Evolutionary conservation across 2,797 vertebrate genomes (phyloP).

Genomic region (Botia kubotai): DNA sequence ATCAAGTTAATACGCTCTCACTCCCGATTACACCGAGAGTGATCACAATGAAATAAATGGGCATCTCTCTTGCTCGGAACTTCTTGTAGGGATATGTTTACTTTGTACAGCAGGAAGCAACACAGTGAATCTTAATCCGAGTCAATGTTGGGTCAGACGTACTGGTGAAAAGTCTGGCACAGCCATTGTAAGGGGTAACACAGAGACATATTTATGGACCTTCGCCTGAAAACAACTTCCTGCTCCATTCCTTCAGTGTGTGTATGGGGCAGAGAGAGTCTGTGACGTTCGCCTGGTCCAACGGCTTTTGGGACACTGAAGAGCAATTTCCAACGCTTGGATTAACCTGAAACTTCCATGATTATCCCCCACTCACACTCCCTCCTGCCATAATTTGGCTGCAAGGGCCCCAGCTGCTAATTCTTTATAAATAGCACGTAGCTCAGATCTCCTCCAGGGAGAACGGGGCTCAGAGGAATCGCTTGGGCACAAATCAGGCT

Average conservation of each 20-base stretch:
- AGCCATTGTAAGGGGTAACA: slow-evolving; percentile 59
- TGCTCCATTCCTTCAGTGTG: slow-evolving; percentile 32
- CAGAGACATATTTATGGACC: slow-evolving; percentile 66
- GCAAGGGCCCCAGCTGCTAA: slow-evolving; percentile 84
- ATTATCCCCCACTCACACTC: slow-evolving; percentile 69
- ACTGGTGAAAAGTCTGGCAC: slow-evolving; percentile 65
- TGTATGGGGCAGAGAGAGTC: slow-evolving; percentile 7
- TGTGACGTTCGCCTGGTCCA: slow-evolving; percentile 51
- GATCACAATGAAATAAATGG: background rate
- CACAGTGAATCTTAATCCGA: slow-evolving; percentile 42
- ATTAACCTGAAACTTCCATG: slow-evolving; percentile 80
- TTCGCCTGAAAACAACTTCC: slow-evolving; percentile 61
- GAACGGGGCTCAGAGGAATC: slow-evolving; percentile 77
- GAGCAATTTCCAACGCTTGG: slow-evolving; percentile 75
- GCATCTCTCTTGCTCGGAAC: background rate
- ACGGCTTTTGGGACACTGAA: slow-evolving; percentile 57
- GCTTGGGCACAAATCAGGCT: slow-evolving; percentile 77
- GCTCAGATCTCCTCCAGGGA: slow-evolving; percentile 68
- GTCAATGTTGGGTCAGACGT: slow-evolving; percentile 20
- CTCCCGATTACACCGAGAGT: slow-evolving; percentile 61
- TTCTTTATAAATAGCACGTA: slow-evolving; percentile 84
- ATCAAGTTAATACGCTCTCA: slow-evolving; percentile 74
- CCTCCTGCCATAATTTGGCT: slow-evolving; percentile 72
- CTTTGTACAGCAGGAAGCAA: slow-evolving; percentile 47
- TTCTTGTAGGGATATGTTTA: slow-evolving; percentile 16